phyloP scores from a whole-genome alignment of 2,797 vertebrate species.

The Avahi laniger region DNA sequence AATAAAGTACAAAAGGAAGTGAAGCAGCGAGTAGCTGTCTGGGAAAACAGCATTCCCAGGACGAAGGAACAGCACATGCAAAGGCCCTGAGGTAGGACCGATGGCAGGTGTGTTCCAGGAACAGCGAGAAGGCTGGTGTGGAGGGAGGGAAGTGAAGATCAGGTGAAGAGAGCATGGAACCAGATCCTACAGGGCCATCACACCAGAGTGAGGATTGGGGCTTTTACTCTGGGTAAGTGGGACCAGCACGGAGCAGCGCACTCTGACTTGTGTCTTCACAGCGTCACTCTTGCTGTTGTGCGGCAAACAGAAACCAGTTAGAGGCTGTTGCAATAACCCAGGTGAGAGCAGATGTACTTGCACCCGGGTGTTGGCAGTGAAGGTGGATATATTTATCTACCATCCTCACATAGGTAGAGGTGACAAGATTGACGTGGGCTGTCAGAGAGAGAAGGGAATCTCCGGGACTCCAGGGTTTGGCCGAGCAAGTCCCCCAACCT shows the following conservation, averaged over 20 bases:
- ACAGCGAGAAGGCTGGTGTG: not conserved
- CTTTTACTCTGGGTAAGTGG: not conserved
- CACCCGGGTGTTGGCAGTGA: not conserved
- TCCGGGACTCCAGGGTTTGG: no score
- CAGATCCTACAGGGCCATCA: no score
- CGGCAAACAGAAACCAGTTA: not conserved
- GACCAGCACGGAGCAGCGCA: not conserved
- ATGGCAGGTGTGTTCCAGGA: not conserved
- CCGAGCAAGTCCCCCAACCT: not conserved
- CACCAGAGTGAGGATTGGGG: not conserved
- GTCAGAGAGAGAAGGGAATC: not conserved
- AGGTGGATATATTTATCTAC: not conserved
- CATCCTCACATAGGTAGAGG: not conserved
- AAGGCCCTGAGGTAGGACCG: not conserved
- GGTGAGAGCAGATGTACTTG: not conserved
- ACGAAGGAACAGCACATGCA: not conserved
- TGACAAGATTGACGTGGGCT: not conserved
- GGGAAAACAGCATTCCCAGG: not conserved
- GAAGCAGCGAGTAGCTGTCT: not conserved
- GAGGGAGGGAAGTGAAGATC: accelerated
- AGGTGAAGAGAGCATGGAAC: not conserved
- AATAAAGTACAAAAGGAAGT: not conserved
- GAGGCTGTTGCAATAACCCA: not conserved
- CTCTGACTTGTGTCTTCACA: not conserved
- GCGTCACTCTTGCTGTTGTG: not conserved